phyloP scores from a whole-genome alignment of 2,113 vertebrate genomes.

The Lepus europaeus region DNA sequence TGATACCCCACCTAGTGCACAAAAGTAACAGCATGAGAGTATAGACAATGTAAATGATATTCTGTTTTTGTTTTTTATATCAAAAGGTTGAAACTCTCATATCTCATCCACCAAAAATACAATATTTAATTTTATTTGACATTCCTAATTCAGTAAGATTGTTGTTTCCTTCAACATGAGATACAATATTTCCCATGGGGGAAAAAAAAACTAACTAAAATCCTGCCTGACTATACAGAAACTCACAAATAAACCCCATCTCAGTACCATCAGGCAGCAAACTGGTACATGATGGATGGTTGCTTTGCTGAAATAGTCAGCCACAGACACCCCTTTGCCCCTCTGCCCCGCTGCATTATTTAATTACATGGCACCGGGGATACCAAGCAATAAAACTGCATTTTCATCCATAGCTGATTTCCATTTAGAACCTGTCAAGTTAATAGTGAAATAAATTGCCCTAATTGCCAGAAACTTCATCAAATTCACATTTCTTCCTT shows the following conservation, averaged over 20 bases:
- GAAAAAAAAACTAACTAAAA: slow-evolving; percentile 18
- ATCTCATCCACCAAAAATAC: background rate
- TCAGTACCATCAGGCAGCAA: background rate
- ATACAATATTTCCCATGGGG: background rate
- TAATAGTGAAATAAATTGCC: slow-evolving; percentile 95
- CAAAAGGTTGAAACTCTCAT: background rate
- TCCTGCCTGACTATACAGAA: background rate
- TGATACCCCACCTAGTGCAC: background rate
- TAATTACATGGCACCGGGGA: slow-evolving; percentile 80
- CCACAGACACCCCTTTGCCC: background rate
- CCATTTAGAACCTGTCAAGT: slow-evolving; percentile 89
- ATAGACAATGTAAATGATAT: background rate
- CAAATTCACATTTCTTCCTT: slow-evolving; percentile 89
- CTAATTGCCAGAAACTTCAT: slow-evolving; percentile 92
- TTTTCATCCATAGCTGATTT: slow-evolving; percentile 90
- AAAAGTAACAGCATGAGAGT: background rate
- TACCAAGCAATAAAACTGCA: slow-evolving; percentile 82
- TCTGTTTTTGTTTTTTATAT: slow-evolving; percentile 10
- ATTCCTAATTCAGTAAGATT: slow-evolving; percentile 54
- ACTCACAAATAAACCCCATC: background rate
- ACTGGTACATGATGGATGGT: slow-evolving; percentile 75
- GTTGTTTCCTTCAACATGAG: background rate
- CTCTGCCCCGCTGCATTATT: slow-evolving; percentile 77
- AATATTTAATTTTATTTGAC: background rate
- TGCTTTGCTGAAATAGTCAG: slow-evolving; percentile 36